phyloP scores from a whole-genome alignment of 2,113 vertebrate species.

The Nothocercus julius region DNA sequence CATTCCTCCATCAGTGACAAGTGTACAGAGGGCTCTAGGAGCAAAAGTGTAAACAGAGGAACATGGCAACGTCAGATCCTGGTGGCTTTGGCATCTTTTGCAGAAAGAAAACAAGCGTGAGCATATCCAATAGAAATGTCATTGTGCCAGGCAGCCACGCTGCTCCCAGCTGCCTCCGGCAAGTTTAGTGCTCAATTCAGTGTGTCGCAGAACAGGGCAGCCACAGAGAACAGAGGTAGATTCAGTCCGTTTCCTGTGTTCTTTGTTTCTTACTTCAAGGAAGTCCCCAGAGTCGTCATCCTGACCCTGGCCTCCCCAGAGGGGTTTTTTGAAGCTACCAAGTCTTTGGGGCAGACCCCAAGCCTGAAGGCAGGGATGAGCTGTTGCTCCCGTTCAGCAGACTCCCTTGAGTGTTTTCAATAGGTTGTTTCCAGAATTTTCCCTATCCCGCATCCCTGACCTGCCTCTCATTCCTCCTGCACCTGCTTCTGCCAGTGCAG shows the following conservation, averaged over 20 bases:
- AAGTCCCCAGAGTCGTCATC: background rate
- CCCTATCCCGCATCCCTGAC: background rate
- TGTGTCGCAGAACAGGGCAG: background rate
- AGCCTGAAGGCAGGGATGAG: background rate
- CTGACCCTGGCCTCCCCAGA: background rate
- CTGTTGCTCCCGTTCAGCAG: background rate
- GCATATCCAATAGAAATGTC: background rate
- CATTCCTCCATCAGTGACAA: background rate
- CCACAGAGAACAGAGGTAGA: background rate
- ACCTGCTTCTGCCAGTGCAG: background rate
- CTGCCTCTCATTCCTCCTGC: background rate
- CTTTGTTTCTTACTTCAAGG: background rate
- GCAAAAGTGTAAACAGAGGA: slow-evolving; percentile 8
- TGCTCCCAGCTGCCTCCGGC: background rate
- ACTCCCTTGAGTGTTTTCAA: background rate
- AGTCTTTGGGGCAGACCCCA: background rate
- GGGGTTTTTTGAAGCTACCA: background rate
- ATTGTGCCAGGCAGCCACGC: slow-evolving; percentile 1
- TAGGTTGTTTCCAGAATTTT: background rate
- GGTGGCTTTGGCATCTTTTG: slow-evolving; percentile 59
- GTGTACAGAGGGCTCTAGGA: background rate
- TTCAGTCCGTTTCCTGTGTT: background rate
- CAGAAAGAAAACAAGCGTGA: slow-evolving; percentile 43
- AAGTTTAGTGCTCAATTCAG: slow-evolving; percentile 1
- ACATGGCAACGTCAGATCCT: slow-evolving; percentile 32